Evolutionary conservation across 2,888 invertebrate genomes (phyloP).

Genomic region (Steinernema hermaphroditum): DNA sequence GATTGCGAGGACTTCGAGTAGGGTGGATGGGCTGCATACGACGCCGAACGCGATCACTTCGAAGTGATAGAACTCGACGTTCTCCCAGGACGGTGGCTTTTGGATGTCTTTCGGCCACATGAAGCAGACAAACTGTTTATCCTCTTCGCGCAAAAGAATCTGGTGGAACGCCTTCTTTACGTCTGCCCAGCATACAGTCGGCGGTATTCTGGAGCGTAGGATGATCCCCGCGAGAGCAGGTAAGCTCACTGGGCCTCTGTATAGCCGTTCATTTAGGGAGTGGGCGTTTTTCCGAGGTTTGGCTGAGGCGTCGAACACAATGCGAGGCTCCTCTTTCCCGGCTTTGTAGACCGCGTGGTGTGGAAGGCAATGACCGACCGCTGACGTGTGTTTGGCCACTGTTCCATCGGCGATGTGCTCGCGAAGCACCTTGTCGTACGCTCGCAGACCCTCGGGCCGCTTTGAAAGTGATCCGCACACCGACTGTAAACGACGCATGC

Average conservation of each 20-base stretch:
- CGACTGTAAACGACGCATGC: not conserved
- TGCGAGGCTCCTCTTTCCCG: conserved; percentile 21
- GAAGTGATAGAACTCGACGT: conserved; percentile 43
- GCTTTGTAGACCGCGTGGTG: conserved; percentile 32
- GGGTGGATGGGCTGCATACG: conserved; percentile 36
- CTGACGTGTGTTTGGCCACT: not conserved
- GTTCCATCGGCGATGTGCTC: not conserved
- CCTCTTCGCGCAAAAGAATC: conserved; percentile 38
- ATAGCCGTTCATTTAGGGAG: conserved; percentile 33
- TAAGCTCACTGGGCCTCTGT: conserved; percentile 34
- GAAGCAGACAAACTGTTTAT: conserved; percentile 42
- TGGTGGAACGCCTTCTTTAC: conserved; percentile 53
- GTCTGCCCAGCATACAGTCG: conserved; percentile 35
- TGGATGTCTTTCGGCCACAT: conserved; percentile 44
- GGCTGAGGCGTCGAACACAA: conserved; percentile 33
- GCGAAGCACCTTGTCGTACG: not conserved
- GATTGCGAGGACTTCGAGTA: conserved; percentile 22
- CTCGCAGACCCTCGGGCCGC: not conserved
- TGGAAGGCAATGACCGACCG: conserved; percentile 25
- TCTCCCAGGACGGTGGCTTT: conserved; percentile 33
- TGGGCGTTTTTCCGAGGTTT: not conserved
- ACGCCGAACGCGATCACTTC: conserved; percentile 42
- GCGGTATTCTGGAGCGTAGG: conserved; percentile 34
- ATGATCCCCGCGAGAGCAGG: conserved; percentile 37
- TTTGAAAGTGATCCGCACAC: not conserved